Base-by-base conservation (phyloP, 2,888 invertebrate species). In the Andrena praecox region DNA sequence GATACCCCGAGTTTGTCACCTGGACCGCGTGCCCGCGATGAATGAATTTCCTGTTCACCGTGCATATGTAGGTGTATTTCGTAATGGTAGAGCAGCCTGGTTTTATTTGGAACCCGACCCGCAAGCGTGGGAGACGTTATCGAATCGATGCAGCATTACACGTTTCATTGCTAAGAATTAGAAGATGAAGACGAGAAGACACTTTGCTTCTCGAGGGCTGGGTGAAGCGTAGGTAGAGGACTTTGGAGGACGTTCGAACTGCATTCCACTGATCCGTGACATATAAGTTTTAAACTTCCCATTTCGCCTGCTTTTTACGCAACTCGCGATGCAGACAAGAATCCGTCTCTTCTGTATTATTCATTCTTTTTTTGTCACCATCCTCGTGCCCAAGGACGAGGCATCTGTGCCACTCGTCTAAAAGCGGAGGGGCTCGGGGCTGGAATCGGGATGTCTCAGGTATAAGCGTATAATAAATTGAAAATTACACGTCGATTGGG, bases 1-100 rank as follows among this genome's bases (percentile, higher is more conserved):
- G 29, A 52, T 42, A 5, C 54, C 20, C 31, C 27, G 60, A 76
- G 64, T 63, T 76, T 80, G 60, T 56, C 71, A 66, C 71, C 64
- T 56, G 60, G 20, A 50, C 31, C 56, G 24, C 24, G 56, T 8
- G 56, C 1, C 56, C 24, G 35, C 16, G 52, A 5, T 33, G 52
- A 67, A 54, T 20, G 67, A 54, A 54, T 68, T 33, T 33, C 31
- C 33, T 33, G 33, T 2, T 33, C 16, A 3, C 20, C 2, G n/a
- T 31, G 33, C n/a, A 62, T 12, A 27, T 27, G 56, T 42, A 42
- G 20, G 20, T 20, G 20, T 56, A 24, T 24, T 56, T 24, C 4
- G 56, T 10, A 27, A 20, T 27, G 10, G 10, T 12, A 4, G 4
- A 20, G 24, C 56, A 20, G 27, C 10, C 56, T 8, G 27, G 10